Conservation (phyloP, 2,888 invertebrate species). For the Vannuccia rotundouncinata region DNA sequence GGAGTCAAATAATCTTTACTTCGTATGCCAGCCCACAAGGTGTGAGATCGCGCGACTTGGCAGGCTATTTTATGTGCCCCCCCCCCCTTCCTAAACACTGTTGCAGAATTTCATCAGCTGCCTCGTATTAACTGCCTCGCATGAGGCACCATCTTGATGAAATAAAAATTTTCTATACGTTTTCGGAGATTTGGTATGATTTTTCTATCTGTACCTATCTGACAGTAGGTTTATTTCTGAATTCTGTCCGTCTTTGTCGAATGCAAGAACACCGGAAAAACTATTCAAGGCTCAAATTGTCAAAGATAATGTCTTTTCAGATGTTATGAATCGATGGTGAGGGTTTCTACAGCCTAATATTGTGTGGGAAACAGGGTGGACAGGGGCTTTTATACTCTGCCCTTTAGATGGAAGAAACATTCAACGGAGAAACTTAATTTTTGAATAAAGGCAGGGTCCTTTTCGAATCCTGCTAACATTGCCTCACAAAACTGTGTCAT, state of each 20-base stretch:
- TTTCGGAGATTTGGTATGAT: neutral
- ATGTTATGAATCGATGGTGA: constrained; percentile 2
- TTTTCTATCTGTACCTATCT: too few species aligned
- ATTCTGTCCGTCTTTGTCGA: neutral
- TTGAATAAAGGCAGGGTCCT: neutral
- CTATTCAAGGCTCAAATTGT: constrained; percentile 2
- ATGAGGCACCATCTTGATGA: neutral
- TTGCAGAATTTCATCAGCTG: too few species aligned
- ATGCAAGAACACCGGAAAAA: constrained; percentile 19
- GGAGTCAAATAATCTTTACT: too few species aligned
- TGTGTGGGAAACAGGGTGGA: too few species aligned
- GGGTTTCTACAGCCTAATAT: neutral
- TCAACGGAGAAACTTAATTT: constrained; percentile 13
- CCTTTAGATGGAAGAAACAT: neutral
- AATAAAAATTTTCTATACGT: constrained; percentile 12
- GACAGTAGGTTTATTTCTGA: neutral
- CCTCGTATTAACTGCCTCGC: neutral
- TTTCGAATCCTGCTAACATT: too few species aligned
- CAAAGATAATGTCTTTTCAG: constrained; percentile 15
- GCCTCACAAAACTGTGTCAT: neutral
- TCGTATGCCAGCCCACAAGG: too few species aligned
- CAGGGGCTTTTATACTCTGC: neutral
- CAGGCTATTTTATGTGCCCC: too few species aligned
- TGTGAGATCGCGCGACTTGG: too few species aligned
- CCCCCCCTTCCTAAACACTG: too few species aligned